A percentile compares a stretch with the other conserved stretches of the same genome.
These are phyloP conservation scores for Ferdinandea cuprea DNA, from an alignment of 2,888 invertebrate genomes.

Conservation along the genomic window DNA sequence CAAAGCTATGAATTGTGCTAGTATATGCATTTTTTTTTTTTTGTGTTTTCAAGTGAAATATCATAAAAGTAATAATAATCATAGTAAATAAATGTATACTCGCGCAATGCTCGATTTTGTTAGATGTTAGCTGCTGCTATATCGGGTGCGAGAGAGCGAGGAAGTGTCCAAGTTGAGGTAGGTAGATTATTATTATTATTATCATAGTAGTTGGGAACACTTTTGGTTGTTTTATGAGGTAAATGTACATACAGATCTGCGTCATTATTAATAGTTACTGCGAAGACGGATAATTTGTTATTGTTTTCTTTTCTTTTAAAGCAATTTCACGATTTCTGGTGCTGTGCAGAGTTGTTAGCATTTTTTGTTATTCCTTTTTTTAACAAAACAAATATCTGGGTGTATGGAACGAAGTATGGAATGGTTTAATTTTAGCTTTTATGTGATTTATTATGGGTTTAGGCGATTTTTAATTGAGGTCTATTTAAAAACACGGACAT, in stretches of 20 bases:
- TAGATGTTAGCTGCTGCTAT: neutral
- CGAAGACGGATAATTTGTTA: neutral
- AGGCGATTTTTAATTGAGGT: constrained; percentile 11
- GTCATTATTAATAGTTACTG: constrained; percentile 18
- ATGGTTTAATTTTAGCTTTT: constrained; percentile 3
- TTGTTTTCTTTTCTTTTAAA: neutral
- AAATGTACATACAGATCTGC: neutral
- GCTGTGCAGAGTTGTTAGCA: neutral
- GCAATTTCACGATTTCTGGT: constrained; percentile 2
- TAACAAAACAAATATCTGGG: neutral
- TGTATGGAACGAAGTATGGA: neutral
- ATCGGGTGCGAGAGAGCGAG: neutral
- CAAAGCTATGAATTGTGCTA: neutral
- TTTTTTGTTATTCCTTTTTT: neutral
- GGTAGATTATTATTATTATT: constrained; percentile 2
- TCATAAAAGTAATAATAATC: constrained; percentile 10
- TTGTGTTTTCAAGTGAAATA: constrained; percentile 1
- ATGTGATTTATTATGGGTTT: constrained; percentile 14
- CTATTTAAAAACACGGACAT: neutral
- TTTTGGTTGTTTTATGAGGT: neutral
- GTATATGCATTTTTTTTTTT: neutral
- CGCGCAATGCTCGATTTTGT: neutral
- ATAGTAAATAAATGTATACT: constrained; percentile 9
- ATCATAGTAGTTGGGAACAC: neutral
- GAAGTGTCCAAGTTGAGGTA: constrained; percentile 10